A percentile compares a stretch with the other conserved stretches of the same genome.
These are phyloP conservation scores for Diplolepis rosae DNA, from an alignment of 2,888 invertebrate species.

Conservation along the genomic window DNA sequence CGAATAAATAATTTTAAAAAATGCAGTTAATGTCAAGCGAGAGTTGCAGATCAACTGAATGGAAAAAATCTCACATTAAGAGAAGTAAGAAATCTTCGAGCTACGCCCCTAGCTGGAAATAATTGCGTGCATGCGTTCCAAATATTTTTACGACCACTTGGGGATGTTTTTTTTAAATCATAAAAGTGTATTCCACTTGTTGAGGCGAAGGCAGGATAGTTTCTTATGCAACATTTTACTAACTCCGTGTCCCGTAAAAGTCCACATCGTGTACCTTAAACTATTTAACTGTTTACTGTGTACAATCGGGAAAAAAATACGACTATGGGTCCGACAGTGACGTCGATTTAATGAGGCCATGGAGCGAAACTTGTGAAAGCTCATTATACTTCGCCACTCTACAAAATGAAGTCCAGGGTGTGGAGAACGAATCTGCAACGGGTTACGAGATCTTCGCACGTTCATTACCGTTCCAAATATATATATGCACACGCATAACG, in stretches of 20 bases:
- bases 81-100: not conserved
- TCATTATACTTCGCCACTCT: conserved; percentile 54
- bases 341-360: conserved; percentile 57
- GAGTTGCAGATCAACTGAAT: not conserved
- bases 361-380: conserved; percentile 48
- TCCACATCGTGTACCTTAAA: conserved; percentile 12
- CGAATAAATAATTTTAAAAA: not conserved
- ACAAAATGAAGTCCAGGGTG: conserved; percentile 46
- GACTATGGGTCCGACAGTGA: conserved; percentile 26
- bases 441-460: conserved; percentile 39
- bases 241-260: conserved; percentile 24
- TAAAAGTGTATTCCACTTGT: conserved; percentile 25
- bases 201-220: conserved; percentile 21
- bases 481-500: conserved; percentile 22
- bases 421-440: conserved; percentile 41
- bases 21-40: not conserved
- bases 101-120: not conserved
- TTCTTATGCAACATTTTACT: conserved; percentile 22
- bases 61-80: not conserved
- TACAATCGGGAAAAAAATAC: conserved; percentile 3
- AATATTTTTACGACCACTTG: conserved; percentile 21
- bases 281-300: not conserved
- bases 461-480: conserved; percentile 38
- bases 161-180: conserved; percentile 6
- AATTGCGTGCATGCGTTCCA: conserved; percentile 3